Percentiles rank a stretch among this genome's conserved stretches.
Conservation (phyloP, 2,888 invertebrate species). For the Parasteatoda lunata region DNA sequence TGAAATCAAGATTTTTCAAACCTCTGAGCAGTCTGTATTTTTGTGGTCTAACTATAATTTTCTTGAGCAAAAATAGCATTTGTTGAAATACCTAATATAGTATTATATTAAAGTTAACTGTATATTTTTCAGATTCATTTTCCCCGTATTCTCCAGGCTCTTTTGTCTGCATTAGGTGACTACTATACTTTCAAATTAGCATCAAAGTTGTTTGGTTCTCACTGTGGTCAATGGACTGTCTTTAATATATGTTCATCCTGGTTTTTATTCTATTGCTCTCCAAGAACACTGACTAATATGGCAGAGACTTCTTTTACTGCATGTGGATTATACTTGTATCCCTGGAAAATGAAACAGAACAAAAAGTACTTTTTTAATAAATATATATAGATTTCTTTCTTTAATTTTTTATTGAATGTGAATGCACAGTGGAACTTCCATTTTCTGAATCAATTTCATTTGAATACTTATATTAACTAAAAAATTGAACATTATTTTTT, state of each 20-base stretch:
- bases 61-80: too few species aligned
- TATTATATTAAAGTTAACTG: too few species aligned
- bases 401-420: too few species aligned
- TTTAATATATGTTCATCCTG: slow-evolving; percentile 85
- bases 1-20: too few species aligned
- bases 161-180: slow-evolving; percentile 86
- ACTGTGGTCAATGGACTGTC: slow-evolving; percentile 81
- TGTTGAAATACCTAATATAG: too few species aligned
- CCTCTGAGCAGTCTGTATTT: too few species aligned
- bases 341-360: slow-evolving; percentile 73
- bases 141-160: slow-evolving; percentile 88
- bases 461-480: too few species aligned
- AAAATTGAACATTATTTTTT: too few species aligned
- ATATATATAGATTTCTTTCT: too few species aligned
- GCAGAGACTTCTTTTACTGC: slow-evolving; percentile 88
- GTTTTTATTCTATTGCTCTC: slow-evolving; percentile 93
- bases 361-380: slow-evolving; percentile 7
- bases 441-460: too few species aligned
- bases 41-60: too few species aligned
- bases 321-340: slow-evolving; percentile 83
- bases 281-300: slow-evolving; percentile 90
- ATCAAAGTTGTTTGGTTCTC: slow-evolving; percentile 75
- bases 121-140: slow-evolving; percentile 78
- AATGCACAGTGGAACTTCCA: too few species aligned
- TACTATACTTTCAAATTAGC: slow-evolving; percentile 79